These are phyloP conservation scores for Halictus quadricinctus DNA, from an alignment of 2,888 invertebrate genomes.

Conservation along the genomic window DNA sequence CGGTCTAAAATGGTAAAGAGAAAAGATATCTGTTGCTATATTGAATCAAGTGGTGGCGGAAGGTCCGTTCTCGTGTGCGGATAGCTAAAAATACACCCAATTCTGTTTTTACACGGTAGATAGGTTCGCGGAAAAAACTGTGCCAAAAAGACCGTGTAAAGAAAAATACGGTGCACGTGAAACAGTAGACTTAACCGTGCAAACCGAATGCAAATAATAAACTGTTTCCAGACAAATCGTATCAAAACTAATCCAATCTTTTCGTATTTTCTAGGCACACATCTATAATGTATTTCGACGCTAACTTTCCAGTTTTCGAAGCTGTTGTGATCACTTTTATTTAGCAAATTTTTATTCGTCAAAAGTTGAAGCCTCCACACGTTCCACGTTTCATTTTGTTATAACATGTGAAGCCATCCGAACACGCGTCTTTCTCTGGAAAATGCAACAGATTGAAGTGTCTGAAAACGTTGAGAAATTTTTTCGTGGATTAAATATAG, in stretches of 20 bases:
- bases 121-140: neutral
- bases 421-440: too few species aligned
- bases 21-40: neutral
- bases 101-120: conserved; percentile 2
- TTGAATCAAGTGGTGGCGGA: neutral
- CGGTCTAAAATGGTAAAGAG: neutral
- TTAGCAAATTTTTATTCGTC: neutral
- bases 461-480: too few species aligned
- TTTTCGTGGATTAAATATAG: too few species aligned
- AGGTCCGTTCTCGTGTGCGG: neutral
- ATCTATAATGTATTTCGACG: neutral
- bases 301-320: neutral
- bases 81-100: neutral
- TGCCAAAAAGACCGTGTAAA: neutral
- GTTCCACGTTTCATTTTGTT: too few species aligned
- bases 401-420: too few species aligned
- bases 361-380: neutral
- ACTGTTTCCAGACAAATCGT: neutral
- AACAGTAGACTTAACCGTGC: neutral
- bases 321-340: neutral
- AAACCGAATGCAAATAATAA: neutral
- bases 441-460: too few species aligned
- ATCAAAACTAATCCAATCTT: neutral
- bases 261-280: neutral
- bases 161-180: neutral